Evolutionary conservation across 2,888 invertebrate genomes (phyloP).

Genomic region (Trissolcus japonicus): DNA sequence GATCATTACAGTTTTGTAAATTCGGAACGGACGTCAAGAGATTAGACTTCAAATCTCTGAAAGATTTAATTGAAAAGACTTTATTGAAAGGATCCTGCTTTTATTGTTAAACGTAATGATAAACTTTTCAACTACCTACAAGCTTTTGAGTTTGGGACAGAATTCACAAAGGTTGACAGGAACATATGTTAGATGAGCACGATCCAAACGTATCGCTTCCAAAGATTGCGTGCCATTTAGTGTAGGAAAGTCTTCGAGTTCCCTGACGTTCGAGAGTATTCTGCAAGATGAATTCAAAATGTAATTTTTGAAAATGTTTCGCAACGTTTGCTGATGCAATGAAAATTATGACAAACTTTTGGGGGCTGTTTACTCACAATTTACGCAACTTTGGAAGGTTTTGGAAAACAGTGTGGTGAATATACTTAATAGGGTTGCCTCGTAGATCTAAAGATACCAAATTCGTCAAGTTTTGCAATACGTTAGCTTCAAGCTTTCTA

Average conservation of each 20-base stretch:
- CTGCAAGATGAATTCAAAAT: constrained; percentile 77
- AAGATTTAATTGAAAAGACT: constrained; percentile 55
- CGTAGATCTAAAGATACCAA: constrained; percentile 88
- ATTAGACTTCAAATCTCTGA: constrained; percentile 92
- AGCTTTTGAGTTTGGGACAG: constrained; percentile 87
- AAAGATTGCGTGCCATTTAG: constrained; percentile 87
- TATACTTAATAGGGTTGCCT: constrained; percentile 77
- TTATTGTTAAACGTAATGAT: neutral
- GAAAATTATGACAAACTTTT: too few relatives aligned
- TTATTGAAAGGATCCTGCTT: neutral
- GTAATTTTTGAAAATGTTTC: too few relatives aligned
- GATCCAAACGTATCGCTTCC: constrained; percentile 88
- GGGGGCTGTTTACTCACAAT: constrained; percentile 89
- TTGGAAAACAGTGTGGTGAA: constrained; percentile 68
- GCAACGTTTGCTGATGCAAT: neutral
- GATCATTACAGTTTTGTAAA: constrained; percentile 86
- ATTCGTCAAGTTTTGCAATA: constrained; percentile 82
- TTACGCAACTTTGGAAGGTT: constrained; percentile 87
- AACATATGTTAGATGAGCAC: constrained; percentile 85
- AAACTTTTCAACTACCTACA: constrained; percentile 81
- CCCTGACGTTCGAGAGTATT: constrained; percentile 89
- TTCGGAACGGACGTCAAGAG: constrained; percentile 85
- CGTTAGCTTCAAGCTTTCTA: constrained; percentile 83
- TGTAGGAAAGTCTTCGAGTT: constrained; percentile 87
- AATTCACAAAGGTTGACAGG: constrained; percentile 86